A percentile compares a stretch with the other conserved stretches of the same genome.
Conservation (phyloP, 1,140 invertebrate genomes). For the Zaprionus davidi region DNA sequence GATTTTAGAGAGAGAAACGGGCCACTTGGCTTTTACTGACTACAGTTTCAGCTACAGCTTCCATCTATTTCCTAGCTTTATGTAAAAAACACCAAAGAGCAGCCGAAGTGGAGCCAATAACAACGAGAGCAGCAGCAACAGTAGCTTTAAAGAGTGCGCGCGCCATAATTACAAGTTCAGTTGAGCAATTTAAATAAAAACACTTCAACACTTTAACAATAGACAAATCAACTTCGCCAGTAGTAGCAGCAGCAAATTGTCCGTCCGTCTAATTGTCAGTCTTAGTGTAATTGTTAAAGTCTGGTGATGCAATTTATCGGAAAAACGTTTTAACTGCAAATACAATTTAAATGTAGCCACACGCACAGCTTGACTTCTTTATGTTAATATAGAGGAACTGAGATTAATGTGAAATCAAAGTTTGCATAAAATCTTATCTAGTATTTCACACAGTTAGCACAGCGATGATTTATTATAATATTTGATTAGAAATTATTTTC, state of each 20-base stretch:
- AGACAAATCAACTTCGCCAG: conserved; percentile 48
- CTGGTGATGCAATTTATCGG: conserved; percentile 75
- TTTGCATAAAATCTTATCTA: not conserved
- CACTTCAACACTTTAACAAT: conserved; percentile 80
- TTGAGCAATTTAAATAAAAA: conserved; percentile 81
- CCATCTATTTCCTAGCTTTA: conserved; percentile 55
- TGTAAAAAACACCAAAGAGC: conserved; percentile 51
- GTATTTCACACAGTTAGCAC: not conserved
- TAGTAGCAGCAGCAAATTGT: conserved; percentile 26
- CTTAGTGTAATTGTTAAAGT: conserved; percentile 44
- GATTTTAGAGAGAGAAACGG: conserved; percentile 52
- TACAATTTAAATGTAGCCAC: conserved; percentile 24
- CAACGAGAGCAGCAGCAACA: conserved; percentile 41
- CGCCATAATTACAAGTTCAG: conserved; percentile 79
- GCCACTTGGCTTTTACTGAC: conserved; percentile 54
- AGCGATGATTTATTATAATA: not conserved
- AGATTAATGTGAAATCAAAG: not conserved
- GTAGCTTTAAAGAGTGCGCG: conserved; percentile 9
- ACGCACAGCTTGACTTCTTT: conserved; percentile 29
- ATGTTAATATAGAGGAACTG: not conserved
- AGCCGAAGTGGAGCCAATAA: conserved; percentile 28
- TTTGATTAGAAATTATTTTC: not conserved
- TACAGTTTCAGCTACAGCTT: conserved; percentile 26
- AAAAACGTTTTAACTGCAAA: conserved; percentile 59
- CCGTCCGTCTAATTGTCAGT: conserved; percentile 33